A percentile compares a stretch with the other conserved stretches of the same genome.
These are phyloP conservation scores for Graphium colonna DNA, from an alignment of 2,888 invertebrate species.

Conservation along the genomic window DNA sequence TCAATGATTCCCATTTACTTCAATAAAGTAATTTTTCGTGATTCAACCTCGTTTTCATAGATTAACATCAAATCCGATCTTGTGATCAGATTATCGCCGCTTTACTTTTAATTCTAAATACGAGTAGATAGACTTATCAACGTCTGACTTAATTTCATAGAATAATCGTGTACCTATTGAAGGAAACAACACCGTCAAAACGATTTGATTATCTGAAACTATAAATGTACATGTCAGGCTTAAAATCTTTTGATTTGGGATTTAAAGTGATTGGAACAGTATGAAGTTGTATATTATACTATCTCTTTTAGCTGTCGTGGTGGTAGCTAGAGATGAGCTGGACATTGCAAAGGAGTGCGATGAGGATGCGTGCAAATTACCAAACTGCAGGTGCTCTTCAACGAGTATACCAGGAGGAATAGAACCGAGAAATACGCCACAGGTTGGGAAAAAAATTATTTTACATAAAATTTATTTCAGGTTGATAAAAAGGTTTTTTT, in stretches of 20 bases:
- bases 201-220: constrained; percentile 1
- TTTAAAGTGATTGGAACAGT: not conserved
- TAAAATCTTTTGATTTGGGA: not conserved
- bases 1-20: too few relatives aligned
- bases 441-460: constrained; percentile 49
- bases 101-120: not conserved
- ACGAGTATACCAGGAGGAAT: constrained; percentile 69
- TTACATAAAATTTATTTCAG: not conserved
- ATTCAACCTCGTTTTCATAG: not conserved
- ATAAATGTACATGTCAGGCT: constrained; percentile 1
- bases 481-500: too few relatives aligned
- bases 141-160: too few relatives aligned
- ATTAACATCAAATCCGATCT: not conserved
- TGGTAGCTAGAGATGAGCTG: constrained; percentile 27
- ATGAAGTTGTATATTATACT: constrained; percentile 3
- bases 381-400: constrained; percentile 76
- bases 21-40: not conserved
- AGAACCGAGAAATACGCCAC: constrained; percentile 63
- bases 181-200: not conserved
- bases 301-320: not conserved
- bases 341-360: constrained; percentile 52
- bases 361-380: constrained; percentile 62
- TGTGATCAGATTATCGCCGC: not conserved
- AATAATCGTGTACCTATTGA: not conserved
- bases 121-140: too few relatives aligned